Base-by-base conservation (phyloP, 2,888 invertebrate genomes). In the Blastobasis adustella region DNA sequence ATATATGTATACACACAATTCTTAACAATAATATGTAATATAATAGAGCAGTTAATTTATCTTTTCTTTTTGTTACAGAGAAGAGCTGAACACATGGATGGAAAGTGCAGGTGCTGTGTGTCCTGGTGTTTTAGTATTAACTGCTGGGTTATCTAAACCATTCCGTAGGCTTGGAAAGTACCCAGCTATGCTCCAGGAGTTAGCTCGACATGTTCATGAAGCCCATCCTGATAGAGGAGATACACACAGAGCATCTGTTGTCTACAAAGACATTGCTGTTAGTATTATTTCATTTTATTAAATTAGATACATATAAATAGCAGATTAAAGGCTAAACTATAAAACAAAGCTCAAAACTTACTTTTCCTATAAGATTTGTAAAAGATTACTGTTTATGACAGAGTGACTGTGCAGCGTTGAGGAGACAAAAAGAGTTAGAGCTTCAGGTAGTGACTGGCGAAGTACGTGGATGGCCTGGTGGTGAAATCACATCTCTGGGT, bases 161-260 rank as follows among this genome's bases (percentile, higher is more conserved):
- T 98, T 99, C 82, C 92, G 98, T 45, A 92, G 98, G 46, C 88
- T 99, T 54, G 98, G 98, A 68, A 98, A 97, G 79, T 99, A 99
- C 83, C 95, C 97, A 1, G 94, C 95, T 4, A 94, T 96, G 92
- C 87, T 99, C 49, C 98, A 98, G 78, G 99, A 99, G 76, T 84
- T 99, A 56, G 98, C 98, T 64, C 90, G 98, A 54, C 98, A 98
- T 74, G 95, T 98, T 51, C 98, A 98, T 78, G 98, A 98, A 77
- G 95, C 94, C 60, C 98, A 99, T 81, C 93, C 95, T 0, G 99
- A 99, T 79, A 91, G 98, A 60, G 99, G 99, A 0, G 98, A 99
- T 74, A 96, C 98, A 0, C 98, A 99, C 79, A 91, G 99, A 59
- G 97, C 98, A 45, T 95, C 97, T 58, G 93, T 94, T 61, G 96